Evolutionary conservation across 92 coral and sea anemone genomes (phyloP), one percentile per base, ranked within the genome.

Genomic region (Chrysogorgia sp.): DNA sequence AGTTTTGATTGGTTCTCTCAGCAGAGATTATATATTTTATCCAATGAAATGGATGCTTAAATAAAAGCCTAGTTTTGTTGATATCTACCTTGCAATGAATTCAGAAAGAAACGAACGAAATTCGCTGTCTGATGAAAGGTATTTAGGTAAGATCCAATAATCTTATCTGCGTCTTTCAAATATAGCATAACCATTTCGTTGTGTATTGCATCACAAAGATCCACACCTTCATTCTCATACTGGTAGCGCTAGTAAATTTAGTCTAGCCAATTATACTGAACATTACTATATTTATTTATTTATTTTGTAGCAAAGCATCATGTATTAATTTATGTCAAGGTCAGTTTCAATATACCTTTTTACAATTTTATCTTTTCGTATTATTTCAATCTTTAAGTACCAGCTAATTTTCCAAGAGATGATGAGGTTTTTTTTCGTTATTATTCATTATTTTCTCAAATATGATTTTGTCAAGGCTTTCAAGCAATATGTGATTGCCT

Each of bases 111-210:
- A 40, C 26, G 92, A 92, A 52, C 89, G 96, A 28, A 92, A 85
- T 83, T 78, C 89, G 10, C 58, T 94, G 75, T 80, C 97, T 7
- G 96, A 89, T 24, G 97, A 94, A 74, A 96, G 89, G 60, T 94
- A 94, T 80, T 87, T 94, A 71, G 96, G 98, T 94, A 72, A 60
- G 87, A 72, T 3, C 0, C 1, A 21, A 12, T n/a, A 4, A 26
- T 9, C 31, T 12, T 53, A 75, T 32, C 33, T n/a, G n/a, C n/a
- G n/a, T n/a, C n/a, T n/a, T n/a, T n/a, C n/a, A n/a, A n/a, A n/a
- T n/a, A n/a, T n/a, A 31, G 40, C 19, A 43, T 1, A 34, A 1
- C 28, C 10, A 3, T 13, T 29, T 24, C 83, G 43, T 80, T 67
- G 17, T 34, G n/a, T n/a, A n/a, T n/a, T n/a, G n/a, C n/a, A n/a